phyloP scores from a whole-genome alignment of 2,113 vertebrate genomes.

The Oryzias woworae region DNA sequence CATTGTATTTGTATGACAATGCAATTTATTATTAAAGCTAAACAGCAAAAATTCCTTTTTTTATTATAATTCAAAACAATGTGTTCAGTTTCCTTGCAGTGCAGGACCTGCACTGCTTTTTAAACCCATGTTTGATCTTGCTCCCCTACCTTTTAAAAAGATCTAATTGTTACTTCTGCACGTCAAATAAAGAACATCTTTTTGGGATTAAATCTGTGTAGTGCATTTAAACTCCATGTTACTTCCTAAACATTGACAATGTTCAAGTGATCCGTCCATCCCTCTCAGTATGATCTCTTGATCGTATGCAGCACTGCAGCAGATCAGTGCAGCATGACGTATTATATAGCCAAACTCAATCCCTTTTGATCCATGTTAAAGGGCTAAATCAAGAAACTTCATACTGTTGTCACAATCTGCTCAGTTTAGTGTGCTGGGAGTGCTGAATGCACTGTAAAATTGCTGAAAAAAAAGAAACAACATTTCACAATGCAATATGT shows the following conservation, averaged over 20 bases:
- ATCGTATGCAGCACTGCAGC: conserved; percentile 7
- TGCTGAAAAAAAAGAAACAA: conserved; percentile 16
- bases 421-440: conserved; percentile 4
- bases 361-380: conserved; percentile 47
- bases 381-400: conserved; percentile 6
- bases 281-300: conserved; percentile 17
- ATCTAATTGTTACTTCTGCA: no score
- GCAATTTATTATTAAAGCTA: conserved; percentile 16
- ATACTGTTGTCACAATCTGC: conserved; percentile 31
- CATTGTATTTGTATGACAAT: no score
- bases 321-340: conserved; percentile 35
- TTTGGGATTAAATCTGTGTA: conserved; percentile 4
- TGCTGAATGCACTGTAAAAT: neutral
- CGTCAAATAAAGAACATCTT: no score
- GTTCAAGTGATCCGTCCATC: conserved; percentile 27
- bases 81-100: conserved; percentile 14
- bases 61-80: no score
- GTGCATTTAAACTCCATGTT: conserved; percentile 7
- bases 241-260: conserved; percentile 11
- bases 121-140: no score
- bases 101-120: no score
- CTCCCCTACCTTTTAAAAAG: no score
- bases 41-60: conserved; percentile 12
- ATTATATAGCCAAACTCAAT: conserved; percentile 39
- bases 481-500: conserved; percentile 49